Evolutionary conservation across 2,888 invertebrate genomes (phyloP).

Genomic region (Coleophora flavipennella): DNA sequence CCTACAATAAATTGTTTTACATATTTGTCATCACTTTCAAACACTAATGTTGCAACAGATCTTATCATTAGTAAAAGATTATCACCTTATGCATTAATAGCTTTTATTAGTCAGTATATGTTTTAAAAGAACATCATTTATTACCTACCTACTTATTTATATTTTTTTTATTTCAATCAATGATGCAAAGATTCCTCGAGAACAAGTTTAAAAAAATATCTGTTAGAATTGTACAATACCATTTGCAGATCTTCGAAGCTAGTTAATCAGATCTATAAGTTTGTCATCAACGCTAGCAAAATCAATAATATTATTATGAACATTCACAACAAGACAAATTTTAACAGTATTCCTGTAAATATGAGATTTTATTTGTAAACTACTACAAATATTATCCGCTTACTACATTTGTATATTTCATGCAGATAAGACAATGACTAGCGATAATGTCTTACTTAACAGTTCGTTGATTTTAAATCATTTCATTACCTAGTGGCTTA

Average conservation of each 20-base stretch:
- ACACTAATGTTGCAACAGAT: conserved; percentile 52
- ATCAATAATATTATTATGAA: no score
- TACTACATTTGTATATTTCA: conserved; percentile 26
- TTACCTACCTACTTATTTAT: conserved; percentile 38
- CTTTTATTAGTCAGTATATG: conserved; percentile 47
- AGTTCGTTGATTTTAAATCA: conserved; percentile 54
- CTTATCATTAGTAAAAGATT: conserved; percentile 43
- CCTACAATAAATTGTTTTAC: conserved; percentile 21
- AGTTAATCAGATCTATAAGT: background rate
- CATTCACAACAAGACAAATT: no score
- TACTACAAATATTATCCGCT: conserved; percentile 12
- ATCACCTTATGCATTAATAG: conserved; percentile 51
- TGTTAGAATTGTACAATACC: conserved; percentile 12
- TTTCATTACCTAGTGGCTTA: conserved; percentile 29
- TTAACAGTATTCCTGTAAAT: background rate
- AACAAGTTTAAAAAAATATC: conserved; percentile 4
- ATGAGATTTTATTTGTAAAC: conserved; percentile 3
- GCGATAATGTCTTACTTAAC: conserved; percentile 51
- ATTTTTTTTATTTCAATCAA: no score
- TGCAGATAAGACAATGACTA: conserved; percentile 53
- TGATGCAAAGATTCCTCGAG: conserved; percentile 16
- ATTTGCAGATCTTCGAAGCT: background rate
- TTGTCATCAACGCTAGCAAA: background rate
- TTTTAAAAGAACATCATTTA: conserved; percentile 49
- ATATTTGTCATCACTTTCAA: conserved; percentile 20